These are phyloP conservation scores for Antedon bifida DNA, from an alignment of 35 echinoderm and acorn worm species.

Conservation along the genomic window DNA sequence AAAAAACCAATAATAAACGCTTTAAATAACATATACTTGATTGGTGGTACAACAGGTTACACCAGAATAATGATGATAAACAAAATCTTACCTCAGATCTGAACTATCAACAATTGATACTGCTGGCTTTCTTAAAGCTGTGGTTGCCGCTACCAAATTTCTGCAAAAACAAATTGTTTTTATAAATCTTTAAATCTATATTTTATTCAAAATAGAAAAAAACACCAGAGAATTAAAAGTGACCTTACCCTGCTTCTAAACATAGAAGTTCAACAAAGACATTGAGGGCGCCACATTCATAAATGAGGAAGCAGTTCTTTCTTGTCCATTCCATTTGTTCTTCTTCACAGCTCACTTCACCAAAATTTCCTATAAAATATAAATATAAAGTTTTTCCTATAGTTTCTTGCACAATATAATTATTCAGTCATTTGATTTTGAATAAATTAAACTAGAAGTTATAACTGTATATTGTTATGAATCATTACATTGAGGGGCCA, in stretches of 20 bases:
- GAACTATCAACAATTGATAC: conserved; percentile 97
- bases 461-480: no score
- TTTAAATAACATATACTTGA: no score
- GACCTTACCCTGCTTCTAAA: conserved; percentile 93
- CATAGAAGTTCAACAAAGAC: conserved; percentile 92
- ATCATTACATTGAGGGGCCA: no score
- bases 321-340: conserved; percentile 76
- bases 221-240: neutral
- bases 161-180: conserved; percentile 14
- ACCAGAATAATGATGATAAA: neutral
- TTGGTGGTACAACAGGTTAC: no score
- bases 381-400: no score
- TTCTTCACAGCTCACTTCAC: conserved; percentile 80
- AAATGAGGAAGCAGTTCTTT: conserved; percentile 66
- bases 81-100: conserved; percentile 85
- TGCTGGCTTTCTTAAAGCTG: conserved; percentile 81
- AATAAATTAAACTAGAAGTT: no score
- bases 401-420: neutral
- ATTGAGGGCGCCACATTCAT: conserved; percentile 80
- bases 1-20: neutral
- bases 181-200: neutral
- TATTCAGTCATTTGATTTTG: neutral
- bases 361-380: conserved; percentile 56
- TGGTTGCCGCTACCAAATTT: conserved; percentile 81
- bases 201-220: neutral